Evolutionary conservation across 2,797 vertebrate species (phyloP).

Genomic region (Gobio occitaniae): DNA sequence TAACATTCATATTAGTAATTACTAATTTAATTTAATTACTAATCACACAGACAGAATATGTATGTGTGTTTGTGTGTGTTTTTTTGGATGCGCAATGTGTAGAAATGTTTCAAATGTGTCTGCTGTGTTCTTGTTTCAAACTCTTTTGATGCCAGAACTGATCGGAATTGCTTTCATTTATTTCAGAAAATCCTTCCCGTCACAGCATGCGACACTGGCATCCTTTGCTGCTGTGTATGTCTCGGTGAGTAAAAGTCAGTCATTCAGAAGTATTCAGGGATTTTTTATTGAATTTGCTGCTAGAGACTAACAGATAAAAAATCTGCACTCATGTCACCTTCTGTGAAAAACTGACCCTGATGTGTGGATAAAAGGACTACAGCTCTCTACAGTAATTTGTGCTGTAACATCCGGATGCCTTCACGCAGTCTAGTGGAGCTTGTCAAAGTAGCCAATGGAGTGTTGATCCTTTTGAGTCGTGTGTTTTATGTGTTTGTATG

Average conservation of each 20-base stretch:
- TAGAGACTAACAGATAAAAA: constrained; percentile 5
- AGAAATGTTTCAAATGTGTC: constrained; percentile 3
- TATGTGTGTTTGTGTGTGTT: too few species aligned
- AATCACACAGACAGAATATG: background rate
- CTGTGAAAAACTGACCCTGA: constrained; percentile 27
- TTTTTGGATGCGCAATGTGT: background rate
- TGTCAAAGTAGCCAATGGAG: background rate
- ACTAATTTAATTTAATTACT: background rate
- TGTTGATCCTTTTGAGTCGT: background rate
- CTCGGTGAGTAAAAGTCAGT: constrained; percentile 86
- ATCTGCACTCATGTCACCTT: background rate
- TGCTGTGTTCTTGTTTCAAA: background rate
- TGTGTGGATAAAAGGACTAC: constrained; percentile 17
- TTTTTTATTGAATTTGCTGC: background rate
- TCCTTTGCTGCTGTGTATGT: constrained; percentile 97
- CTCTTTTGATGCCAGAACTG: constrained; percentile 4
- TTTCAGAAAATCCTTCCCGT: constrained; percentile 97
- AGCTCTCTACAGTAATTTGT: constrained; percentile 12
- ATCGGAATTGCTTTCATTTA: constrained; percentile 64
- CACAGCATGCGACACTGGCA: constrained; percentile 95
- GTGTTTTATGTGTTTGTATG: background rate
- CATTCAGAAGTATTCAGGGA: constrained; percentile 27
- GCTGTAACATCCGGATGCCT: background rate
- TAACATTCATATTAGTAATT: constrained; percentile 8
- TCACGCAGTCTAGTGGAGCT: background rate